A percentile compares a stretch with the other conserved stretches of the same genome.
Conservation (phyloP, 2,113 vertebrate species). For the Accipiter cooperii region DNA sequence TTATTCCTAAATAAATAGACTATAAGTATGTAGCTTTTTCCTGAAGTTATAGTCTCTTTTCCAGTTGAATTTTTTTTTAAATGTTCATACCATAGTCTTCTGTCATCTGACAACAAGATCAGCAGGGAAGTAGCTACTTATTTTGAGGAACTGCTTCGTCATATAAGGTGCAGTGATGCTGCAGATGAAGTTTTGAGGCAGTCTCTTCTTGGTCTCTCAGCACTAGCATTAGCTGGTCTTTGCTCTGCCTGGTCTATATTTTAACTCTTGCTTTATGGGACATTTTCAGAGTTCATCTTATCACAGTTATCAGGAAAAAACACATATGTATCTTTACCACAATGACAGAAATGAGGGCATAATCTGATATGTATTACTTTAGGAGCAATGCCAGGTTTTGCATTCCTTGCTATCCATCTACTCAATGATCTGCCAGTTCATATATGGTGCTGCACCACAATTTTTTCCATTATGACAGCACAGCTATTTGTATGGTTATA, state of each 20-base stretch:
- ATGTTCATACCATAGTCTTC: background rate
- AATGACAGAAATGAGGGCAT: background rate
- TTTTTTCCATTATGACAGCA: background rate
- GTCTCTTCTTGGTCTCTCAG: background rate
- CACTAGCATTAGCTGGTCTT: background rate
- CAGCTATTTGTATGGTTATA: background rate
- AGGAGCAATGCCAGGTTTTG: background rate
- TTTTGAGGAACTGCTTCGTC: background rate
- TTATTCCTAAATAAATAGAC: background rate
- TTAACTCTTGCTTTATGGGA: background rate
- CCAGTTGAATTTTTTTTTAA: background rate
- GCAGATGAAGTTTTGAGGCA: background rate
- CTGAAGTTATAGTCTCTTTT: background rate
- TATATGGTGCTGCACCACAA: background rate
- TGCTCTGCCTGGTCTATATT: background rate
- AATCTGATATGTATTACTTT: background rate
- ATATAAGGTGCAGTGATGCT: background rate
- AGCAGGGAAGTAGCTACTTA: background rate
- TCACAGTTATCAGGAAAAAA: background rate
- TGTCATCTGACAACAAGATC: background rate
- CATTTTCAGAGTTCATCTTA: background rate
- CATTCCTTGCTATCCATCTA: background rate
- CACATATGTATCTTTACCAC: background rate
- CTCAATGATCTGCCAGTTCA: background rate
- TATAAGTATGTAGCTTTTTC: background rate